phyloP scores from a whole-genome alignment of 2,888 invertebrate species.

The Athalia cordata region DNA sequence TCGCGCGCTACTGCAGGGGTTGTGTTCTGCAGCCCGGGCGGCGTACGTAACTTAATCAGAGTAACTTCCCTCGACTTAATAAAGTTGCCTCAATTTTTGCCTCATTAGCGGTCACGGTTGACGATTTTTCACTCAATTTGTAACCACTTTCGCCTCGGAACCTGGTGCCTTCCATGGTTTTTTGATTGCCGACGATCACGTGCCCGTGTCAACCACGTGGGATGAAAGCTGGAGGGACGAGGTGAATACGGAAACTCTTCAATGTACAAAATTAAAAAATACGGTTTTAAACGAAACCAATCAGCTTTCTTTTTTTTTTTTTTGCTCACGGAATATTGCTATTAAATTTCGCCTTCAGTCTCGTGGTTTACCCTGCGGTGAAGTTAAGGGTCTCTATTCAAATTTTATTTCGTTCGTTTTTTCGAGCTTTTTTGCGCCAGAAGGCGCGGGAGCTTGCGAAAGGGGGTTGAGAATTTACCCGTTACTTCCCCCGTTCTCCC shows the following conservation, averaged over 20 bases:
- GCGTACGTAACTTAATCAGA: constrained; percentile 67
- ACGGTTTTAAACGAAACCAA: too few species aligned
- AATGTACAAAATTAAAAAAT: too few species aligned
- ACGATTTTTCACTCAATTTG: constrained; percentile 63
- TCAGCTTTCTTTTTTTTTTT: too few species aligned
- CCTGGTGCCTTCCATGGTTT: background rate
- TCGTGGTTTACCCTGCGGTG: too few species aligned
- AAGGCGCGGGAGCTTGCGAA: too few species aligned
- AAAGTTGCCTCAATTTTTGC: constrained; percentile 72
- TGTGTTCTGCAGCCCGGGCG: constrained; percentile 45
- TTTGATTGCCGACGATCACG: constrained; percentile 29
- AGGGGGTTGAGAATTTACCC: constrained; percentile 7
- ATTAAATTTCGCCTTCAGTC: too few species aligned
- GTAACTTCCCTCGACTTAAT: constrained; percentile 70
- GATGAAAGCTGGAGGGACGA: too few species aligned
- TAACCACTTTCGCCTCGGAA: background rate
- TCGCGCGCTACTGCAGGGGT: constrained; percentile 44
- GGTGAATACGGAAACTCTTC: too few species aligned
- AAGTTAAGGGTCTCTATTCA: too few species aligned
- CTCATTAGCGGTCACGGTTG: constrained; percentile 65
- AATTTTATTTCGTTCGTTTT: too few species aligned
- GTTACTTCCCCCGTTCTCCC: background rate
- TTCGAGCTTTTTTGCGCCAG: too few species aligned
- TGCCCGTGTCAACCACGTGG: background rate
- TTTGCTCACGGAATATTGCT: too few species aligned